Evolutionary conservation across 2,888 invertebrate genomes (phyloP).

Genomic region (Lepidochrysops patricia): DNA sequence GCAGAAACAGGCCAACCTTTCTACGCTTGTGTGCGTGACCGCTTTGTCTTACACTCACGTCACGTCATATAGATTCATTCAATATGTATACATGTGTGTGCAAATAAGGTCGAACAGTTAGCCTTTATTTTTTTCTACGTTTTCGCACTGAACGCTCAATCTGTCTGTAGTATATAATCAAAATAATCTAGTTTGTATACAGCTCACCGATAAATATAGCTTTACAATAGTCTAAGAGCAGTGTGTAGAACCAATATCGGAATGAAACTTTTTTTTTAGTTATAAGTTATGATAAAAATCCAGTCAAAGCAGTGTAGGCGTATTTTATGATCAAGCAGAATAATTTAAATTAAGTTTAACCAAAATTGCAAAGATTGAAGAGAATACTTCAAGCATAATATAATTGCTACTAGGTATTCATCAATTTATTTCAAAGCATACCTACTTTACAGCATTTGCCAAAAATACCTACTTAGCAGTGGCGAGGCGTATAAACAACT

Average conservation of each 20-base stretch:
- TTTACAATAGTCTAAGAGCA: conserved; percentile 20
- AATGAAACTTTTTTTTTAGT: not conserved
- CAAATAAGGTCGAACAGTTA: no score
- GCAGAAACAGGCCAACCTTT: no score
- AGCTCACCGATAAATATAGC: conserved; percentile 25
- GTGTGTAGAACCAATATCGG: not conserved
- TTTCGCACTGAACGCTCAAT: no score
- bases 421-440: no score
- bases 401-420: no score
- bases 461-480: not conserved
- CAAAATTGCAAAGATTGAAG: not conserved
- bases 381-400: no score
- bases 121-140: no score
- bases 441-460: not conserved
- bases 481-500: no score
- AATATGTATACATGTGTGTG: no score
- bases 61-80: no score
- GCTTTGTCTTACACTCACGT: no score
- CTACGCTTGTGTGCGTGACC: no score
- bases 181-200: conserved; percentile 2
- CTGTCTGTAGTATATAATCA: not conserved
- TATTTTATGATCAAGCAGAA: not conserved
- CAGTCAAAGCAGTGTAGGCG: not conserved
- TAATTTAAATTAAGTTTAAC: not conserved
- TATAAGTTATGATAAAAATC: not conserved